Conservation (phyloP, 2,797 vertebrate genomes). For the Thamnophis elegans region DNA sequence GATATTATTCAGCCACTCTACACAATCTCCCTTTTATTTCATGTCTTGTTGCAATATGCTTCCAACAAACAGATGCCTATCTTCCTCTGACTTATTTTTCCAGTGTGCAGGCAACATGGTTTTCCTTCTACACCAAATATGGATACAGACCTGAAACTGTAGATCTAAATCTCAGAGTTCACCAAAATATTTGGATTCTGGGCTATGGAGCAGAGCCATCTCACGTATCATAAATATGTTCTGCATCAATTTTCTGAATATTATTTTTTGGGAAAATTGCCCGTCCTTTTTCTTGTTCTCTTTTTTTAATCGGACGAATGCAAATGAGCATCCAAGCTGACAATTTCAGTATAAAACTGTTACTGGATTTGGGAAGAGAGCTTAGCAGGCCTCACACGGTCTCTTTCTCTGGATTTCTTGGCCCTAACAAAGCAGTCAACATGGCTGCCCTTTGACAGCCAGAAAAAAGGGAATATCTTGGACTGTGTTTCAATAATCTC, state of each 20-base stretch:
- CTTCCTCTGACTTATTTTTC: not conserved
- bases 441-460: not conserved
- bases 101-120: conserved; percentile 1
- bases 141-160: not conserved
- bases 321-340: not conserved
- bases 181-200: not conserved
- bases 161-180: not conserved
- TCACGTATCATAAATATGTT: not conserved
- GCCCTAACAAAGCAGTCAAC: not conserved
- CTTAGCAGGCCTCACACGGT: not conserved
- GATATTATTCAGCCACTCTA: not conserved
- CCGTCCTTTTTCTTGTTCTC: not conserved
- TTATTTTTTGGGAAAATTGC: not conserved
- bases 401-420: not conserved
- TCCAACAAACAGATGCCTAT: conserved; percentile 1
- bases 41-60: not conserved
- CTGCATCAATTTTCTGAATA: not conserved
- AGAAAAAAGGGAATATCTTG: not conserved
- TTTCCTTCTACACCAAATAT: conserved; percentile 13
- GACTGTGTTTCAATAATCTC: not conserved
- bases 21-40: not conserved
- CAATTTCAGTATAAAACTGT: not conserved
- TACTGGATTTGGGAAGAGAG: not conserved
- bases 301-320: conserved; percentile 8
- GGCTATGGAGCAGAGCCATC: not conserved